Evolutionary conservation across 2,797 vertebrate genomes (phyloP).

Genomic region (Potorous gilbertii): DNA sequence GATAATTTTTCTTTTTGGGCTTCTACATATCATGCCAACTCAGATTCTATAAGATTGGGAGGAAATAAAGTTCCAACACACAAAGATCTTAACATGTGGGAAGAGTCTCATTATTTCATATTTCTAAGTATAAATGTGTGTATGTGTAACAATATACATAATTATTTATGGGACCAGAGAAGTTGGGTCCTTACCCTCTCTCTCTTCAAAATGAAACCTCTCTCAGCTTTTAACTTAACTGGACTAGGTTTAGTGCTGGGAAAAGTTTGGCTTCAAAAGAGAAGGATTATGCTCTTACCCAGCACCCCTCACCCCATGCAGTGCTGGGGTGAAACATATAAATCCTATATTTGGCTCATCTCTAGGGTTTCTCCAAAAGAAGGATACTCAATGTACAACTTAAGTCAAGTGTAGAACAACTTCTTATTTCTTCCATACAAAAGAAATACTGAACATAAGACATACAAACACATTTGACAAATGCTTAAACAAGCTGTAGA

Average conservation of each 20-base stretch:
- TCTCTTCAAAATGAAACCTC: background rate
- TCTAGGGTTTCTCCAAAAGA: background rate
- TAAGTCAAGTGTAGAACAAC: background rate
- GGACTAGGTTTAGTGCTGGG: background rate
- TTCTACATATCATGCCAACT: background rate
- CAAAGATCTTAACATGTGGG: background rate
- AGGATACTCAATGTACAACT: background rate
- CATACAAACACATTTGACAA: background rate
- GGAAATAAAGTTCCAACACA: background rate
- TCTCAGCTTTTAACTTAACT: background rate
- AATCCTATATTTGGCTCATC: background rate
- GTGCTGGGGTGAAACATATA: background rate
- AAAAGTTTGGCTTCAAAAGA: background rate
- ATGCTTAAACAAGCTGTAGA: background rate
- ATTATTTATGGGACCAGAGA: background rate
- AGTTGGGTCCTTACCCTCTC: background rate
- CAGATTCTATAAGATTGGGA: background rate
- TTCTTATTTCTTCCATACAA: background rate
- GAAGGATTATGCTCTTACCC: background rate
- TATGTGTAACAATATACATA: background rate
- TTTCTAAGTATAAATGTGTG: background rate
- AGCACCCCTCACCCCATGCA: background rate
- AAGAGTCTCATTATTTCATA: background rate
- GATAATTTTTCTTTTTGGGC: background rate
- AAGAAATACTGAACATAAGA: background rate